Evolutionary conservation across 1,140 invertebrate species (phyloP).

Genomic region (Dreissena rostriformis): DNA sequence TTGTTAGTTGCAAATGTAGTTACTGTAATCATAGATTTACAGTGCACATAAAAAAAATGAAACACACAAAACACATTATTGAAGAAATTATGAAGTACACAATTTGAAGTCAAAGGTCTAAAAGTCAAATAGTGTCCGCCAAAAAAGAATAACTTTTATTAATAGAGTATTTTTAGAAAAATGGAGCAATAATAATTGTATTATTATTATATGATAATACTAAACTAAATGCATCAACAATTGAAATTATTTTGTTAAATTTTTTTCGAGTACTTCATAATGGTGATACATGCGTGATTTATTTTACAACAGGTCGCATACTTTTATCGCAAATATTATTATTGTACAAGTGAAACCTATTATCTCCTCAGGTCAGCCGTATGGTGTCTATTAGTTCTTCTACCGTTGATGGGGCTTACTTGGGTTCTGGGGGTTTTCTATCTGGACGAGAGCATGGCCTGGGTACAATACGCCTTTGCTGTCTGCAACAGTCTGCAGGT

Average conservation of each 20-base stretch:
- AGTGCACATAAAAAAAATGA: too few species aligned
- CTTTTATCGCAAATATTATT: neutral
- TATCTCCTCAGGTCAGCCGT: slow-evolving; percentile 13
- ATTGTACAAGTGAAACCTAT: neutral
- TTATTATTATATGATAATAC: neutral
- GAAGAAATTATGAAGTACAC: too few species aligned
- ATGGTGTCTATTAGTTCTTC: slow-evolving; percentile 13
- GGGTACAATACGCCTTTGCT: slow-evolving; percentile 33
- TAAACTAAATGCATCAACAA: neutral
- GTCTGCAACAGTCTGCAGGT: slow-evolving; percentile 37
- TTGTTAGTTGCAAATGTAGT: neutral
- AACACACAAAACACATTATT: too few species aligned
- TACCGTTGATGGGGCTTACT: slow-evolving; percentile 32
- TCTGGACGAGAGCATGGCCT: slow-evolving; percentile 15
- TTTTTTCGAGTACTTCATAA: neutral
- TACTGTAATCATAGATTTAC: neutral
- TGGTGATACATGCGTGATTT: neutral
- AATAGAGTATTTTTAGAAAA: too few species aligned
- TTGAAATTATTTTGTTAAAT: too few species aligned
- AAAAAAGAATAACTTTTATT: too few species aligned
- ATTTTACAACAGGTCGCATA: neutral
- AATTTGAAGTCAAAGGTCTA: too few species aligned
- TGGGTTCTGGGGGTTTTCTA: slow-evolving; percentile 43
- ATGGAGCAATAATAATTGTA: neutral
- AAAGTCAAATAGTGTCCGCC: too few species aligned